Percentiles rank a stretch among this genome's conserved stretches.
These are phyloP conservation scores for Mythimna loreyi DNA, from an alignment of 2,888 invertebrate species.

Conservation along the genomic window DNA sequence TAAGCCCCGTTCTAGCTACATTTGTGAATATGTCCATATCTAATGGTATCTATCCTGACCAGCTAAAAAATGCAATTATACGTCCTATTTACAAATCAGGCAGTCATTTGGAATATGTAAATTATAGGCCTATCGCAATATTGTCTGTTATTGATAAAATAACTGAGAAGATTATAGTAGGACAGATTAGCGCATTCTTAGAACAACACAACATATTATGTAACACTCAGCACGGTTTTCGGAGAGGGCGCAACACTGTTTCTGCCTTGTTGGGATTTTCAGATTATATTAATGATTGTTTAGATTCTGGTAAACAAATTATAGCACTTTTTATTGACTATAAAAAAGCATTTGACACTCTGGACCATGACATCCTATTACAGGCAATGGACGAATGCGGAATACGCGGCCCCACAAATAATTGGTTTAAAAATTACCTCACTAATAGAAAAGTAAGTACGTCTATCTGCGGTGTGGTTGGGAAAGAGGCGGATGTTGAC, in stretches of 20 bases:
- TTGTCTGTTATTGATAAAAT: no score
- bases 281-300: slow-evolving; percentile 3
- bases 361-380: slow-evolving; percentile 7
- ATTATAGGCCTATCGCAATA: no score
- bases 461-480: background rate
- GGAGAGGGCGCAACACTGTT: background rate
- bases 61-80: no score
- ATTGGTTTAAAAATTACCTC: slow-evolving; percentile 13
- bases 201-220: slow-evolving; percentile 3
- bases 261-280: background rate
- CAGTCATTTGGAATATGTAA: no score
- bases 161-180: slow-evolving; percentile 4
- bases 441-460: slow-evolving; percentile 12
- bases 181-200: background rate
- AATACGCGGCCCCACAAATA: background rate
- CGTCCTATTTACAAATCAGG: no score
- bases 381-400: slow-evolving; percentile 25
- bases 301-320: slow-evolving; percentile 2
- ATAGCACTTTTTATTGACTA: no score
- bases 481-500: background rate
- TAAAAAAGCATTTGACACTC: slow-evolving; percentile 16
- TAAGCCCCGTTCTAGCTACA: no score
- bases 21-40: no score
- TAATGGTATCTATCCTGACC: no score
- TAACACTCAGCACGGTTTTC: slow-evolving; percentile 9